These are phyloP conservation scores for Xiphophorus maculatus DNA, from an alignment of 2,113 vertebrate genomes.

Conservation along the genomic window DNA sequence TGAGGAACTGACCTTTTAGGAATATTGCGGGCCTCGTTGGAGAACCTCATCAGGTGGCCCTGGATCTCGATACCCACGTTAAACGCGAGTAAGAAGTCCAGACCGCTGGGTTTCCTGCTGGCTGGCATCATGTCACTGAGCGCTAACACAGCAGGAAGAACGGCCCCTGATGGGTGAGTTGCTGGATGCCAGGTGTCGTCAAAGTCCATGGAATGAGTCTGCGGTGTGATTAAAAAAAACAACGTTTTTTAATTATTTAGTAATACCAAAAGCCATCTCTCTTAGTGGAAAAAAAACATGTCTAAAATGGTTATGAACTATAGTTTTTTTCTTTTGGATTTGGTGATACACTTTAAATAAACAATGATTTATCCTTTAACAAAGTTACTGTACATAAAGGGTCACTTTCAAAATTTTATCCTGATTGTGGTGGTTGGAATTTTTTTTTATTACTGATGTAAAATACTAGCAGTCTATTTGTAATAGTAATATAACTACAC, in stretches of 20 bases:
- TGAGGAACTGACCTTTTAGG: slow-evolving; percentile 83
- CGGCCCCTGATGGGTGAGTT: slow-evolving; percentile 87
- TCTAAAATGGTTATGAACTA: background rate
- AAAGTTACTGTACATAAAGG: background rate
- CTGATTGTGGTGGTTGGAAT: background rate
- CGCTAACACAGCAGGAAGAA: slow-evolving; percentile 87
- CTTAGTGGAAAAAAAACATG: background rate
- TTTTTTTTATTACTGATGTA: background rate
- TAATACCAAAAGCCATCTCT: background rate
- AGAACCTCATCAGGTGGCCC: slow-evolving; percentile 88
- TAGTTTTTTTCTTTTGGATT: background rate
- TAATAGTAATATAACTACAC: slow-evolving; percentile 23
- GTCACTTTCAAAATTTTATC: background rate
- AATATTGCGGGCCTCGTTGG: slow-evolving; percentile 85
- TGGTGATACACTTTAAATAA: background rate
- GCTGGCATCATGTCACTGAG: slow-evolving; percentile 84
- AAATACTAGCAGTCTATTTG: background rate
- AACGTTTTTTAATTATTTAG: background rate
- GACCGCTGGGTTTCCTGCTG: slow-evolving; percentile 80
- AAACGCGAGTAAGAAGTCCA: slow-evolving; percentile 86
- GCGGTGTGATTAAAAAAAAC: background rate
- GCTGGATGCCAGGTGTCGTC: slow-evolving; percentile 74
- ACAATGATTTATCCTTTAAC: background rate
- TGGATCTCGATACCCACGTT: slow-evolving; percentile 90
- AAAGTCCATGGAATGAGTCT: slow-evolving; percentile 92